These are phyloP conservation scores for Acrobasis repandana DNA, from an alignment of 2,888 invertebrate species.

Conservation along the genomic window DNA sequence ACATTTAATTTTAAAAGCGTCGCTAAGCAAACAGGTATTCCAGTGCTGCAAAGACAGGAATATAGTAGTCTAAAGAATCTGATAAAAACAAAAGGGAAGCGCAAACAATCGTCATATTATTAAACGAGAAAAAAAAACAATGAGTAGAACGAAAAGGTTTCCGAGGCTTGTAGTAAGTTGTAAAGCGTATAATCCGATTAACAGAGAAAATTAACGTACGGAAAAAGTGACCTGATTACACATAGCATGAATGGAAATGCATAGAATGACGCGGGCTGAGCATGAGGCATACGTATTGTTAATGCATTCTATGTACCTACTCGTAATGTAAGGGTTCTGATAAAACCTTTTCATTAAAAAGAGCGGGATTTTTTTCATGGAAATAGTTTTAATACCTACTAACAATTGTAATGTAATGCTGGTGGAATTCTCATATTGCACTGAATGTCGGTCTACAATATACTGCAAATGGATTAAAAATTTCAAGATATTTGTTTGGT, in stretches of 20 bases:
- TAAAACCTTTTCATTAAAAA: constrained; percentile 3
- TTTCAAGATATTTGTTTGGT: not conserved
- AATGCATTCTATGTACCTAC: too few species aligned
- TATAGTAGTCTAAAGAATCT: not conserved
- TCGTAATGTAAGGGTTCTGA: not conserved
- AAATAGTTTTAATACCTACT: not conserved
- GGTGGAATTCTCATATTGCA: not conserved
- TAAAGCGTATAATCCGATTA: constrained; percentile 21
- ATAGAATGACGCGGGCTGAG: constrained; percentile 2
- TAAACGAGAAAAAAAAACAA: not conserved
- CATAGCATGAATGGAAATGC: constrained; percentile 14
- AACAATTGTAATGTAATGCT: not conserved
- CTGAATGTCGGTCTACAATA: not conserved
- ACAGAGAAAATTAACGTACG: constrained; percentile 6
- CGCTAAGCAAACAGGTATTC: not conserved
- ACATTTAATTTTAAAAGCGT: not conserved
- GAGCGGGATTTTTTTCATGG: not conserved
- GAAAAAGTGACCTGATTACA: constrained; percentile 20
- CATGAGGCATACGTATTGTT: not conserved
- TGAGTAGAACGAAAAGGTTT: not conserved
- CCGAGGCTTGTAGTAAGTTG: constrained; percentile 15
- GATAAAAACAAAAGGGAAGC: not conserved
- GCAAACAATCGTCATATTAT: not conserved
- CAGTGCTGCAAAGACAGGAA: not conserved
- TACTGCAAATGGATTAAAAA: not conserved